These are phyloP conservation scores for Norana najaformis DNA, from an alignment of 2,888 invertebrate genomes.

Conservation along the genomic window DNA sequence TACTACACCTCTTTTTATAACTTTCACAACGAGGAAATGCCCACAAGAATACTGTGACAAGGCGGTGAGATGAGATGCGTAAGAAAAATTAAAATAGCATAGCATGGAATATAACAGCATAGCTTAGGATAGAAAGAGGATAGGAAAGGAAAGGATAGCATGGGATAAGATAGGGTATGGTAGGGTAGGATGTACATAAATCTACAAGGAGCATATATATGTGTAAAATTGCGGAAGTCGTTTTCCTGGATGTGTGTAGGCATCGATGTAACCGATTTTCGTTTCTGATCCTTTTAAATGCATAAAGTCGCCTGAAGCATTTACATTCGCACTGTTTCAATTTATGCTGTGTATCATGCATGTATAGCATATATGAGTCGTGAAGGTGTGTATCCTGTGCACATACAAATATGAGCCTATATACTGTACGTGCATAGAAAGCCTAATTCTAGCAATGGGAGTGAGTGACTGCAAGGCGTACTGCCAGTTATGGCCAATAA, in stretches of 20 bases:
- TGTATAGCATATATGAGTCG: background rate
- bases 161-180: background rate
- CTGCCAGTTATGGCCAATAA: background rate
- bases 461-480: background rate
- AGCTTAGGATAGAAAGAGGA: too few species aligned
- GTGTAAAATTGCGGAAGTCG: background rate
- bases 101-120: too few species aligned
- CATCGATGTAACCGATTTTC: background rate
- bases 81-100: too few species aligned
- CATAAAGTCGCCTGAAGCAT: background rate
- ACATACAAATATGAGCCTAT: too few species aligned
- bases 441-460: background rate
- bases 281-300: background rate
- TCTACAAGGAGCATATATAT: background rate
- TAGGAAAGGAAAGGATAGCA: background rate
- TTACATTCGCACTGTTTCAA: background rate
- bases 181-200: background rate
- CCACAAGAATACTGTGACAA: background rate
- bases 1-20: too few species aligned
- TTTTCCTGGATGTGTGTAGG: background rate
- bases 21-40: background rate
- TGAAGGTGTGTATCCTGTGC: background rate
- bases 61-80: too few species aligned
- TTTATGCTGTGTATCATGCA: background rate
- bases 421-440: background rate